Evolutionary conservation across 2,888 invertebrate genomes (phyloP), one percentile per base, ranked within the genome.

Genomic region (Teleogryllus oceanicus): DNA sequence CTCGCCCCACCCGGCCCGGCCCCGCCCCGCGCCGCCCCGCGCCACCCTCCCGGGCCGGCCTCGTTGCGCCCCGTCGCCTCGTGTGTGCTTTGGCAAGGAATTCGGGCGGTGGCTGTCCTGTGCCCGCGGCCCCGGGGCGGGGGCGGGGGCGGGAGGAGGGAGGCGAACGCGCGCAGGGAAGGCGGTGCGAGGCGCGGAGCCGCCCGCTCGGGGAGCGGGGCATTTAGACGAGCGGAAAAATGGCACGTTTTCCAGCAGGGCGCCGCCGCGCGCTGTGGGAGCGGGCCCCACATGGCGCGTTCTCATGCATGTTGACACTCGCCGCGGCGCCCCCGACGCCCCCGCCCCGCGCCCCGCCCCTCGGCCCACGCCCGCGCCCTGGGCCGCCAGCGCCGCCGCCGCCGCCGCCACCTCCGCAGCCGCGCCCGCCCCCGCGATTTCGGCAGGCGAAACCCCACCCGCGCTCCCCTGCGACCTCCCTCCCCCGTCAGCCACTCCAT

Each of bases 221-320:
- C 62, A 18, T 62, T 62, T 62, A 78, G 75, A 75, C 49, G 79
- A 77, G 79, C 76, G 76, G 78, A 78, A 78, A 78, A 78, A 78
- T 79, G 62, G 62, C 76, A 76, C 79, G 79, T 79, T 79, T 79
- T 79, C 78, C 79, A 51, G 76, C 62, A 18, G 62, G 16, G 62
- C 16, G 18, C 16, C 12, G 18, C 62, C 16, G 62, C 62, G 62
- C 62, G 62, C 62, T 12, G 62, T 12, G 16, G 62, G 18, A 62
- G 62, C 62, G 12, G 62, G 16, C 18, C 62, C 62, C 62, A 62
- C 18, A 62, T 62, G 62, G 62, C 62, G 62, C 62, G 62, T 62
- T 62, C 62, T 62, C 62, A 62, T 62, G 62, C 62, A 62, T 62
- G 62, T 62, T 62, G 62, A 62, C 62, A 62, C 62, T 62, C 62